Conservation (phyloP, 1,140 invertebrate species). For the Cataglyphis hispanica region DNA sequence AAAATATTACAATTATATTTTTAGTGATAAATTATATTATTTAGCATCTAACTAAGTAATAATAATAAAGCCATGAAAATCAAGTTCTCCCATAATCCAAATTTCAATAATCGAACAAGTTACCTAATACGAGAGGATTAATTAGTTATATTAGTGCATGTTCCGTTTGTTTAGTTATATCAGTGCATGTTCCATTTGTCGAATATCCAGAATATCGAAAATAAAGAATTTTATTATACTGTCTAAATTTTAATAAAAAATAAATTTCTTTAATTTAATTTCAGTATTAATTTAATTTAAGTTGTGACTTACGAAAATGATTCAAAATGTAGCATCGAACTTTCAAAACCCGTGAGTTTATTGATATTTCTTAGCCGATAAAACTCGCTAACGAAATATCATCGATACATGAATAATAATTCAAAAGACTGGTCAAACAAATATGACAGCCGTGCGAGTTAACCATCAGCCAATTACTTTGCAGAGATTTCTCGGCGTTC, state of each 20-base stretch:
- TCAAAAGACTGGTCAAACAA: constrained; percentile 49
- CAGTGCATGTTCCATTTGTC: constrained; percentile 23
- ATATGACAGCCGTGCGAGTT: constrained; percentile 45
- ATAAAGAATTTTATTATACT: constrained; percentile 25
- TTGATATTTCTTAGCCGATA: constrained; percentile 38
- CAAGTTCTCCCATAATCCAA: neutral
- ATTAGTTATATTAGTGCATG: constrained; percentile 26
- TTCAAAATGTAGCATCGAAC: too few species aligned
- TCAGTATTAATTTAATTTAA: constrained; percentile 7
- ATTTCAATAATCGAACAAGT: constrained; percentile 18
- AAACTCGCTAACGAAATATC: constrained; percentile 40
- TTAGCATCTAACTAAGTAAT: constrained; percentile 17
- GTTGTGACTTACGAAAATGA: neutral
- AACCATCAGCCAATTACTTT: constrained; percentile 66
- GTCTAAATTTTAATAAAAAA: constrained; percentile 1
- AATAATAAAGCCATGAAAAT: neutral
- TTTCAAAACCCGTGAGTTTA: constrained; percentile 8
- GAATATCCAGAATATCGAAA: constrained; percentile 17
- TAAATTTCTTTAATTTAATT: constrained; percentile 42
- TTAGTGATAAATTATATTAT: neutral
- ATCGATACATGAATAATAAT: constrained; percentile 32
- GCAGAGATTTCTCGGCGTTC: constrained; percentile 16
- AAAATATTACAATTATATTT: neutral
- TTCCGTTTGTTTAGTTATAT: constrained; percentile 36
- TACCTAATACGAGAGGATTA: constrained; percentile 15